These are phyloP conservation scores for Glaucidium brasilianum DNA, from an alignment of 2,113 vertebrate species.

Conservation along the genomic window DNA sequence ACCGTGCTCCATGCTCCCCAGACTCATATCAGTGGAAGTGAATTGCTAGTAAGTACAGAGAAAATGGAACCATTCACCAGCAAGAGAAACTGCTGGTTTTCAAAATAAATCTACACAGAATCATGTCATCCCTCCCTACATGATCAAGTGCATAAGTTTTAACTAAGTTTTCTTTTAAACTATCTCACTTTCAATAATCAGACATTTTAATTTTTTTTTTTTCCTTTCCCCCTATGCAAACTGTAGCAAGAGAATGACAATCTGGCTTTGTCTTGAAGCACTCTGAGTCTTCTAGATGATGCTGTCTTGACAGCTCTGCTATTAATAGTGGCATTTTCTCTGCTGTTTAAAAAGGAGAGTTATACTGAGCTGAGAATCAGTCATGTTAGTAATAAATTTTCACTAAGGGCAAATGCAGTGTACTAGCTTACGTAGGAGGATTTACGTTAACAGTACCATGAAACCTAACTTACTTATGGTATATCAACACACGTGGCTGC, in stretches of 20 bases:
- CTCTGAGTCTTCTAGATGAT: constrained; percentile 39
- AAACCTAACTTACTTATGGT: background rate
- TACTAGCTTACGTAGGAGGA: background rate
- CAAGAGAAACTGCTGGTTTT: background rate
- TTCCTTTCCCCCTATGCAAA: background rate
- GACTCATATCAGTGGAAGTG: background rate
- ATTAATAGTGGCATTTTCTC: constrained; percentile 51
- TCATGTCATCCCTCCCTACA: background rate
- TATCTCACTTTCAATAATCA: constrained; percentile 1
- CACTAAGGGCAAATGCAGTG: background rate
- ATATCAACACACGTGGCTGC: background rate
- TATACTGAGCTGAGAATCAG: constrained; percentile 14
- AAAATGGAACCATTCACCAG: background rate
- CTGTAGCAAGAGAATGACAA: constrained; percentile 26
- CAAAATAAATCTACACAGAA: background rate
- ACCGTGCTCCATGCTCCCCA: background rate
- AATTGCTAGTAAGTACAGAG: background rate
- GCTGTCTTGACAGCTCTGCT: constrained; percentile 46
- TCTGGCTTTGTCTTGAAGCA: constrained; percentile 56
- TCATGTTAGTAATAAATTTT: constrained; percentile 12
- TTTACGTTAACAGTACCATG: background rate
- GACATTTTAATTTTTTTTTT: background rate
- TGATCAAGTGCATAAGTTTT: background rate
- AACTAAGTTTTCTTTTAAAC: constrained; percentile 33
- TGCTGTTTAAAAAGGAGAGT: background rate